Base-by-base conservation (phyloP, 2,113 vertebrate genomes). In the Prochilodus magdalenae region DNA sequence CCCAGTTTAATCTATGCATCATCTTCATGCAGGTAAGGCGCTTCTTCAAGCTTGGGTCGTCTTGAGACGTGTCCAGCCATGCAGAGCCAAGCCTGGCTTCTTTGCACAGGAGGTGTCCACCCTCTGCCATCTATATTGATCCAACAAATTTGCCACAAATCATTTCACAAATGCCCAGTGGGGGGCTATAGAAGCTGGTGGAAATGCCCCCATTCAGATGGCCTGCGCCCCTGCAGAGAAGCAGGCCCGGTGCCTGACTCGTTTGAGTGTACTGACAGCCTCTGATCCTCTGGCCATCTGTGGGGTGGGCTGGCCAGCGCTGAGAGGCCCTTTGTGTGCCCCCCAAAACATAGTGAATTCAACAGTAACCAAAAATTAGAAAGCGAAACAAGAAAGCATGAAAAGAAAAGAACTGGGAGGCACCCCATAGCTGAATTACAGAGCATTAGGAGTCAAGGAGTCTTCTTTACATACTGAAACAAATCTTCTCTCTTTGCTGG, bases 71-170 rank as follows among this genome's bases (percentile, higher is more conserved):
- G 77, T 33, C 69, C 70, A 74, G 65, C 70, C 76, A 72, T 63
- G 27, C 81, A 69, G 49, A 80, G 75, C 67, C 26, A 47, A 80
- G 73, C 44, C n/a, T 57, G 63, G 62, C 67, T 77, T 57, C 73
- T 73, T 76, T 62, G 73, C 53, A 86, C 90, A 84, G 88, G 91
- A 93, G 92, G 91, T 90, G 91, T 89, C 93, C 94, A 95, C 94
- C 92, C 94, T 95, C 91, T 87, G 86, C 75, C 92, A 91, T 93
- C 92, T 92, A 93, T 96, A 95, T 96, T 96, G 96, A 96, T 97
- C 96, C 95, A 98, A 99, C 98, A 98, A 99, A 99, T 99, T 98
- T 97, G 95, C 95, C 97, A 97, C 97, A 99, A 99, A 98, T 98
- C 96, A 97, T 97, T 91, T 93, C 94, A 97, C 96, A 98, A 98